A percentile compares a stretch with the other conserved stretches of the same genome.
These are phyloP conservation scores for Phoenicopterus ruber DNA, from an alignment of 2,113 vertebrate species.

Conservation along the genomic window DNA sequence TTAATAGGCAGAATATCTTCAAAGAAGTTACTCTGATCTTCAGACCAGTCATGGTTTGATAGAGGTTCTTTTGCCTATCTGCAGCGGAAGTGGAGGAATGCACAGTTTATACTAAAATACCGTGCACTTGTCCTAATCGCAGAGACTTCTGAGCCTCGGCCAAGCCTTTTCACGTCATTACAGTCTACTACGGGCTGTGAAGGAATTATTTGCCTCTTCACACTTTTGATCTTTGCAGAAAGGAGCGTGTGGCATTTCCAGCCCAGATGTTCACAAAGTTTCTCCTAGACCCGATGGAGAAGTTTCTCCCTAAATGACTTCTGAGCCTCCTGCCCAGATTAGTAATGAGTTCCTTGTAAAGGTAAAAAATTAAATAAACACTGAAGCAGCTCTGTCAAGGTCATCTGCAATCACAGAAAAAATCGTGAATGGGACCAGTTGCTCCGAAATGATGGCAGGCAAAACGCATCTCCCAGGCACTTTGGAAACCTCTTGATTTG, in stretches of 20 bases:
- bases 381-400: not conserved
- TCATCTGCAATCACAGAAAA: not conserved
- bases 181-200: not conserved
- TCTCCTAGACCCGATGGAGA: fast-evolving
- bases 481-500: not conserved
- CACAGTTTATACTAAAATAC: constrained; percentile 33
- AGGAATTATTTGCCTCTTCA: constrained; percentile 20
- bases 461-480: not conserved
- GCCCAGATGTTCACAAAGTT: not conserved
- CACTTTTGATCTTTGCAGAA: constrained; percentile 25
- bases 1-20: not conserved
- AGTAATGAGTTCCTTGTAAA: not conserved
- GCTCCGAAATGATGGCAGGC: not conserved
- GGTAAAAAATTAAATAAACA: not conserved
- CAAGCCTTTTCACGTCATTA: constrained; percentile 11
- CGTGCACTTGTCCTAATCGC: not conserved
- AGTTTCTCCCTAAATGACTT: not conserved
- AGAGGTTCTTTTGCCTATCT: not conserved
- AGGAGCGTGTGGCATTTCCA: constrained; percentile 1
- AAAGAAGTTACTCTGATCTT: not conserved
- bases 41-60: not conserved
- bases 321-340: not conserved
- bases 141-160: not conserved
- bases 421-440: not conserved
- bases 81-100: constrained; percentile 61